Conservation (phyloP, 2,113 vertebrate species). For the Corvus hawaiiensis region DNA sequence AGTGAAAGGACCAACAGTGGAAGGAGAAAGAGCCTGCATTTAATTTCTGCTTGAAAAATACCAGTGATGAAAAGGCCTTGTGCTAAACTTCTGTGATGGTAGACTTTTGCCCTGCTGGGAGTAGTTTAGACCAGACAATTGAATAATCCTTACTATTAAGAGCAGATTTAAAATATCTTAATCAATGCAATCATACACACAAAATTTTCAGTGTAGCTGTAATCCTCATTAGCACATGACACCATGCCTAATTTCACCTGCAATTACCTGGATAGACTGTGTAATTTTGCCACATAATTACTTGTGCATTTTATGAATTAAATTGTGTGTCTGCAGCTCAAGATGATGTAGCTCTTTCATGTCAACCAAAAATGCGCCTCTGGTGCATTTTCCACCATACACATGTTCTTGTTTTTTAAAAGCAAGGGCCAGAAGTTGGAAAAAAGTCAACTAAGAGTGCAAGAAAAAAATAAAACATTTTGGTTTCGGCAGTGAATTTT, state of each 20-base stretch:
- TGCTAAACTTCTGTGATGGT: background rate
- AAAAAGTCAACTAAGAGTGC: background rate
- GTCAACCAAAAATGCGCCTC: background rate
- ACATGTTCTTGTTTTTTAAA: background rate
- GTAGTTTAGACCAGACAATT: background rate
- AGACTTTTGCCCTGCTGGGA: background rate
- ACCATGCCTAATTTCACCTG: conserved; percentile 23
- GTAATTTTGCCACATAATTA: conserved; percentile 36
- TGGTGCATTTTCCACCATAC: background rate
- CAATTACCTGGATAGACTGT: conserved; percentile 28
- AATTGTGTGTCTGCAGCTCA: background rate
- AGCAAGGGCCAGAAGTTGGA: background rate
- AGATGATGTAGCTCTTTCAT: background rate
- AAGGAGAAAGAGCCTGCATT: background rate
- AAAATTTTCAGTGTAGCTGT: conserved; percentile 10
- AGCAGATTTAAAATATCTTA: background rate
- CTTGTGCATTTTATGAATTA: background rate
- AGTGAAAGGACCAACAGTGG: background rate
- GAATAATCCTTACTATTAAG: background rate
- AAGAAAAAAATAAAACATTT: background rate
- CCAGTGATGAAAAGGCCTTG: background rate
- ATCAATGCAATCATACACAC: background rate
- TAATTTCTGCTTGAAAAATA: background rate
- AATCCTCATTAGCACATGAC: conserved; percentile 39
- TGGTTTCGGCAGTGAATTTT: background rate